Evolutionary conservation across 1,140 invertebrate species (phyloP), one percentile per base, ranked within the genome.

Genomic region (Pseudomyrmex cubaensis): DNA sequence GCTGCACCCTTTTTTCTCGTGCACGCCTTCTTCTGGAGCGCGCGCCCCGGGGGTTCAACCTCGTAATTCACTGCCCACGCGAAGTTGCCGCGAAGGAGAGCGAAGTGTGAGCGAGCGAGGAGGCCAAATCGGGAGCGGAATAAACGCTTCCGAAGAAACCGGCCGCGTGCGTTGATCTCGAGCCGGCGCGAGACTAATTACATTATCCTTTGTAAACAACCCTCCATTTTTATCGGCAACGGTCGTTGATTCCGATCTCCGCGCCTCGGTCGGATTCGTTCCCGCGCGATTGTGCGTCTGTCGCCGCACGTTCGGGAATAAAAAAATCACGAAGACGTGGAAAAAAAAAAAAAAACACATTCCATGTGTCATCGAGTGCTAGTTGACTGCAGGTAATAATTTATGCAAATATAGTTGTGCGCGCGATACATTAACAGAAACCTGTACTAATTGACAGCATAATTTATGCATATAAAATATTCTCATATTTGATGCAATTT

Each of bases 11-110:
- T 52, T 50, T 62, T 52, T 76, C 73, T 77, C 44, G 12, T 20
- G 61, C 62, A 48, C 59, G 63, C 76, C 74, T 74, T 74, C 77
- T 72, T 76, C 72, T 78, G 82, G 76, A 56, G 76, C 74, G 50
- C 67, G 70, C 67, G 70, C 85, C 74, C 77, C 66, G 77, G 59
- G 84, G 80, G 70, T 77, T 78, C 78, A 72, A 35, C 82, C 90
- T 91, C 87, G 87, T 91, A 89, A 90, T 62, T 90, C 88, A 89
- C 87, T 84, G 67, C 90, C 90, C 85, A 89, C 90, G 83, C 88
- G 54, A 72, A 52, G 72, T 73, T 77, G 59, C 75, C 83, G 57
- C 69, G 76, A 59, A 35, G 76, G 20, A 44, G 54, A 48, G 66
- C 69, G 66, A 54, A 70, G 76, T 70, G 76, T 20, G 35, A 80